These are phyloP conservation scores for Darevskia nairensis DNA, from an alignment of 2,797 vertebrate species.

Conservation along the genomic window DNA sequence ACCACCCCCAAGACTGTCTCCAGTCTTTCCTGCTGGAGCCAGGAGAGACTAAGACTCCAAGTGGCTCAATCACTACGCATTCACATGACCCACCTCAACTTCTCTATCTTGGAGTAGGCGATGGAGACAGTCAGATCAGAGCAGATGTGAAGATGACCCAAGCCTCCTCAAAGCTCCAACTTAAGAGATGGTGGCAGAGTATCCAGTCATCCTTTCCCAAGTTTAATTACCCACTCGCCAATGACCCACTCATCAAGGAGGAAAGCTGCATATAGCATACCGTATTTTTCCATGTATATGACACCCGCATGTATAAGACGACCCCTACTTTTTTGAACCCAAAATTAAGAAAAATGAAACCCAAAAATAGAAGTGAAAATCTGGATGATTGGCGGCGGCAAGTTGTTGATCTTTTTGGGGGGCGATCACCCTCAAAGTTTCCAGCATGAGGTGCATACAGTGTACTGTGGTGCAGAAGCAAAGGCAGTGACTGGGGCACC, in stretches of 20 bases:
- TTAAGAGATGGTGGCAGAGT: not conserved
- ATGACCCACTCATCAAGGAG: not conserved
- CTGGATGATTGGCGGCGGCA: too few species aligned
- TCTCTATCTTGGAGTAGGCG: not conserved
- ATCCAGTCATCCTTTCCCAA: not conserved
- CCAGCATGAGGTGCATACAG: too few species aligned
- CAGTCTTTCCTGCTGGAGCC: not conserved
- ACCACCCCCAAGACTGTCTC: not conserved
- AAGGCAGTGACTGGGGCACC: too few species aligned
- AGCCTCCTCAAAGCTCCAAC: not conserved
- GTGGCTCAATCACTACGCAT: not conserved
- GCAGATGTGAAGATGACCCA: not conserved
- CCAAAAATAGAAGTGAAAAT: too few species aligned
- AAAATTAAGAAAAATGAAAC: too few species aligned
- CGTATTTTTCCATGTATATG: too few species aligned
- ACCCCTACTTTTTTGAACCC: too few species aligned
- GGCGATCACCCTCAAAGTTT: too few species aligned
- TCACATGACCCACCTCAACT: not conserved
- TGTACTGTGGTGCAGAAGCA: too few species aligned
- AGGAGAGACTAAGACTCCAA: not conserved
- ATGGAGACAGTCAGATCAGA: not conserved
- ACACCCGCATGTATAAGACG: too few species aligned
- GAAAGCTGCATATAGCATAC: not conserved
- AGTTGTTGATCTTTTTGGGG: too few species aligned
- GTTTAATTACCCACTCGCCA: not conserved